Base-by-base conservation (phyloP, 2,888 invertebrate species). In the Latheticus oryzae region DNA sequence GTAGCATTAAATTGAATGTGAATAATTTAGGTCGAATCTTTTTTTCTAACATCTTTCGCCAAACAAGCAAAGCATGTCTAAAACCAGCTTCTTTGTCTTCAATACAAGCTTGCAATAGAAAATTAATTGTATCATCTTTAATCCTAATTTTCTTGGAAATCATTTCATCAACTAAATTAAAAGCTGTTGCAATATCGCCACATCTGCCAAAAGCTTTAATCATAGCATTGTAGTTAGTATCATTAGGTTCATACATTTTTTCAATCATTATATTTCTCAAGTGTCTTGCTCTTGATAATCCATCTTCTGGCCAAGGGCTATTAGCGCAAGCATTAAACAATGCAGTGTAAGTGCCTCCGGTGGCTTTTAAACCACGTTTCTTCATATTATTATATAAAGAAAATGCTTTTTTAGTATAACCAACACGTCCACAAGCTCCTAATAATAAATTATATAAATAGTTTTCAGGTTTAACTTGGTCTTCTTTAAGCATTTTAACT, bases 181-280 rank as follows among this genome's bases (percentile, higher is more conserved):
- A 95, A 1, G 95, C 92, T 23, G 86, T 87, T 53, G 84, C 72
- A 9, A 93, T 74, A 74, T 93, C 90, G 0, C 91, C 90, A 78
- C 91, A 90, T 57, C 89, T 82, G 0, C 93, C 94, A 80, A 91
- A 97, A 1, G 94, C 93, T 81, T 94, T 95, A 19, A 96, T 91
- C 89, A 96, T 91, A 1, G 90, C 86, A 81, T 95, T 89, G 72
- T 92, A 95, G 71, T 90, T 92, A 3, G 87, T 85, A 1, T 85
- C 76, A 73, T 93, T 93, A 1, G 91, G 86, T 61, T 85, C 81
- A 62, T 86, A 79, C 3, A 85, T 83, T 68, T 88, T 89, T 66
- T 89, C 86, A 37, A 83, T 75, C 84, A 95, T 88, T 2, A 86
- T 78, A 54, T 86, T 78, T 47, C 87, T 81, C 40, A 97, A 79